A percentile compares a stretch with the other conserved stretches of the same genome.
phyloP scores from a whole-genome alignment of 2,888 invertebrate species.

The Sthenelais limicola region DNA sequence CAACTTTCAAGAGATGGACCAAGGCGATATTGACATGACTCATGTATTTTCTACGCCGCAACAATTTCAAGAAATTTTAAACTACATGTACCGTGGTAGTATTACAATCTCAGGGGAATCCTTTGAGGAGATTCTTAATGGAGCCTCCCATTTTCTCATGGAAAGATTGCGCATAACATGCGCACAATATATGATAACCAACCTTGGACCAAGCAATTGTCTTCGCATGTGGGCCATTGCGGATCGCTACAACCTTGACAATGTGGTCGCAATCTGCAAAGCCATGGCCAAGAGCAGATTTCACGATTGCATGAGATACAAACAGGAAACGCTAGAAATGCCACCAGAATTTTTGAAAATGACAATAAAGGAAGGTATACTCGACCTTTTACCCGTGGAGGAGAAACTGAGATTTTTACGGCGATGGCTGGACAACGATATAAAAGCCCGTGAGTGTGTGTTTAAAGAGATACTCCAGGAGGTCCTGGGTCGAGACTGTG shows the following conservation, averaged over 20 bases:
- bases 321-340: conserved; percentile 11
- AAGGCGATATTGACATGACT: conserved; percentile 32
- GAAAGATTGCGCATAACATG: conserved; percentile 18
- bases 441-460: conserved; percentile 16
- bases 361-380: conserved; percentile 10
- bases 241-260: conserved; percentile 25
- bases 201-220: conserved; percentile 27
- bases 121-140: conserved; percentile 31
- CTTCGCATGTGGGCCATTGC: conserved; percentile 29
- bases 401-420: conserved; percentile 16
- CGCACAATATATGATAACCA: conserved; percentile 23
- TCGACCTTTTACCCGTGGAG: conserved; percentile 8
- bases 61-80: conserved; percentile 18
- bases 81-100: conserved; percentile 22
- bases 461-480: conserved; percentile 22
- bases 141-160: conserved; percentile 29
- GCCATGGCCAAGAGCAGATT: conserved; percentile 30
- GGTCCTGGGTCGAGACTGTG: conserved; percentile 18
- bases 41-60: conserved; percentile 17
- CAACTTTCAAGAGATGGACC: conserved; percentile 32
- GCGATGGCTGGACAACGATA: conserved; percentile 6
- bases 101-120: conserved; percentile 24
- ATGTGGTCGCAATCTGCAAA: conserved; percentile 5
- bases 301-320: conserved; percentile 14
- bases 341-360: conserved; percentile 8